phyloP scores from a whole-genome alignment of 2,797 vertebrate genomes.

The Thripadectes ignobilis region DNA sequence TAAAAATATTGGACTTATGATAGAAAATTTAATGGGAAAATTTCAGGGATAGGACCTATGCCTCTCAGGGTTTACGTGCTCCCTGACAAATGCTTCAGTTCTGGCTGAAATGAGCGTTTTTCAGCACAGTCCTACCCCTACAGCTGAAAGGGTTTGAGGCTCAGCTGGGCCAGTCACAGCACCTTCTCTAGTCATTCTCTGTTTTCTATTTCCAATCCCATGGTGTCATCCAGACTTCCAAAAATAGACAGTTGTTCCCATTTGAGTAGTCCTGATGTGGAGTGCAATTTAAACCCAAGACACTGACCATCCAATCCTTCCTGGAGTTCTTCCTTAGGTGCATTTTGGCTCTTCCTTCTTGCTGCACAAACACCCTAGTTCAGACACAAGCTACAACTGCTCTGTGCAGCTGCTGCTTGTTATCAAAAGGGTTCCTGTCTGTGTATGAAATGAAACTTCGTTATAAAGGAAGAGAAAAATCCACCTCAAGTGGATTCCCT shows the following conservation, averaged over 20 bases:
- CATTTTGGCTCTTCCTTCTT: background rate
- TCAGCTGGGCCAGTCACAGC: background rate
- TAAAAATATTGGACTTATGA: background rate
- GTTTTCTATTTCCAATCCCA: background rate
- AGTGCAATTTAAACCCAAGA: background rate
- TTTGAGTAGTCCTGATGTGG: background rate
- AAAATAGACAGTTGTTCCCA: background rate
- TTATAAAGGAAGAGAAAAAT: background rate
- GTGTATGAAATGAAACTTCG: background rate
- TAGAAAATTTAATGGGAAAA: background rate
- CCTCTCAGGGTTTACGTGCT: background rate
- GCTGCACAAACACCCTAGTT: background rate
- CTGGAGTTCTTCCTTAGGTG: background rate
- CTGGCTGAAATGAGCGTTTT: background rate
- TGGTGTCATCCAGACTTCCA: accelerated
- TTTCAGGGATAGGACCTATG: background rate
- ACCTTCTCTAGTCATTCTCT: background rate
- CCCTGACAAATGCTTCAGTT: background rate
- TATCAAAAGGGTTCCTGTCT: background rate
- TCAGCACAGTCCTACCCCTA: background rate
- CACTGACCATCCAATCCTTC: background rate
- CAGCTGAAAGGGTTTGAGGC: background rate
- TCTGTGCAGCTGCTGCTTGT: background rate
- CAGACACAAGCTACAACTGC: background rate
- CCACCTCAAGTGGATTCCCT: background rate